Evolutionary conservation across 2,888 invertebrate genomes (phyloP).

Genomic region (Petrophora chlorosata): DNA sequence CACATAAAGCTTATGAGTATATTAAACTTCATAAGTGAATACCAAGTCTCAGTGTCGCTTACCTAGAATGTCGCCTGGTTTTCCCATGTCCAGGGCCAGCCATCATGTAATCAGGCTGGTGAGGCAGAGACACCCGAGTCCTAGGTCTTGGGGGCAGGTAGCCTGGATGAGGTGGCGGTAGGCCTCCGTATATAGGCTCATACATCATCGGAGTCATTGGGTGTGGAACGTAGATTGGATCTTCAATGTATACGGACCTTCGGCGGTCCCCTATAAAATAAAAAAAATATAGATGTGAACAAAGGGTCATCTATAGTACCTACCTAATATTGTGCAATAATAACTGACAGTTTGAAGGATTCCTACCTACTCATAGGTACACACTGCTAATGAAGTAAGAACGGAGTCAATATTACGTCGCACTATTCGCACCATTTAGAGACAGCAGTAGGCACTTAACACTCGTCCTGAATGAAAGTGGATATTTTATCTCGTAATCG

Average conservation of each 20-base stretch:
- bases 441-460: too few relatives aligned
- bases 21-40: background rate
- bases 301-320: too few relatives aligned
- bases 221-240: constrained; percentile 67
- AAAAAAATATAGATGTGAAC: too few relatives aligned
- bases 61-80: constrained; percentile 73
- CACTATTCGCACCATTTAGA: too few relatives aligned
- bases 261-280: constrained; percentile 70
- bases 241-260: constrained; percentile 72
- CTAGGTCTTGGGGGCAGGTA: constrained; percentile 63
- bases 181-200: constrained; percentile 68
- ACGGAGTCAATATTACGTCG: too few relatives aligned
- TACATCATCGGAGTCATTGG: constrained; percentile 70
- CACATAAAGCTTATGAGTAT: background rate
- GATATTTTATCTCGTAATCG: too few relatives aligned
- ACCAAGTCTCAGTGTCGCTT: constrained; percentile 4
- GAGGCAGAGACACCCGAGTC: constrained; percentile 65
- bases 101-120: constrained; percentile 70
- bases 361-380: too few relatives aligned
- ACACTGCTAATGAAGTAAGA: too few relatives aligned
- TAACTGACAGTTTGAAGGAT: too few relatives aligned
- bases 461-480: too few relatives aligned
- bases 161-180: constrained; percentile 59
- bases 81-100: constrained; percentile 53
- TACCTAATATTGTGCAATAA: background rate